A percentile compares a stretch with the other conserved stretches of the same genome.
Evolutionary conservation across 2,888 invertebrate species (phyloP).

Genomic region (Drosophila atroscutellata): DNA sequence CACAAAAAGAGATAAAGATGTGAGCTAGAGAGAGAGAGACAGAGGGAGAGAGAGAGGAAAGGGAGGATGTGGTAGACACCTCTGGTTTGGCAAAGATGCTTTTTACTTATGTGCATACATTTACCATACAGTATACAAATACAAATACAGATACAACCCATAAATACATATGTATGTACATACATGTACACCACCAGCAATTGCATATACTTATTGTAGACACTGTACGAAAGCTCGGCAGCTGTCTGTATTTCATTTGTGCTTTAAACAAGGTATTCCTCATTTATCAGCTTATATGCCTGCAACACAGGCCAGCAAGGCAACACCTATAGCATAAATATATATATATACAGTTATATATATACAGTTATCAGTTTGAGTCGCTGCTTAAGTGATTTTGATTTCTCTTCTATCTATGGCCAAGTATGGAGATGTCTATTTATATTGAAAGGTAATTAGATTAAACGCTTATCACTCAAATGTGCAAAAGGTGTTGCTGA

Average conservation of each 20-base stretch:
- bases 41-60: neutral
- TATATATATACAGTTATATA: neutral
- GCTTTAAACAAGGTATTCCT: neutral
- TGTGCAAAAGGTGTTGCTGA: neutral
- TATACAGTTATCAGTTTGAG: neutral
- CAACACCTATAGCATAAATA: neutral
- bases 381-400: neutral
- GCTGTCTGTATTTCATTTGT: slow-evolving; percentile 19
- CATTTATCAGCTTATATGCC: slow-evolving; percentile 3
- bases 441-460: neutral
- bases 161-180: neutral
- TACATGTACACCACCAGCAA: slow-evolving; percentile 11
- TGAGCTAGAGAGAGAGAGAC: neutral
- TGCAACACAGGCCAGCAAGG: neutral
- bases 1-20: slow-evolving; percentile 39
- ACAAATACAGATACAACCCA: slow-evolving; percentile 1
- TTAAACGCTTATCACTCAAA: neutral
- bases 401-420: neutral
- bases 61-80: neutral
- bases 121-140: slow-evolving; percentile 14
- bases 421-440: neutral
- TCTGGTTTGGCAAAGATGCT: slow-evolving; percentile 22
- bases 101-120: slow-evolving; percentile 56
- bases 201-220: slow-evolving; percentile 17
- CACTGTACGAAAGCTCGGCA: slow-evolving; percentile 15